These are phyloP conservation scores for Dinomys branickii DNA, from an alignment of 2,113 vertebrate genomes.

Conservation along the genomic window DNA sequence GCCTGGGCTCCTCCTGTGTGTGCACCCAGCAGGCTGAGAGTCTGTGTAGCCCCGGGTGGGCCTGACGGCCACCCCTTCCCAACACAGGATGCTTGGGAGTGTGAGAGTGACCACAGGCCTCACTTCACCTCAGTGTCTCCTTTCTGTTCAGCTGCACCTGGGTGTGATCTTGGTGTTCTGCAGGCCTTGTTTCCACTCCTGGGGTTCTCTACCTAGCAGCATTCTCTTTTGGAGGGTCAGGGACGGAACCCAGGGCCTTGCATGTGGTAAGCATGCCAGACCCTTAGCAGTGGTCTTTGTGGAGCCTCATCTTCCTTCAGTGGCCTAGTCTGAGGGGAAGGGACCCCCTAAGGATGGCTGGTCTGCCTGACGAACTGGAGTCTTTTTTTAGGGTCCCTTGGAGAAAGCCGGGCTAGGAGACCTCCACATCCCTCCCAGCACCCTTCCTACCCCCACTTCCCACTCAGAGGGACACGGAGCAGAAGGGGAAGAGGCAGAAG, in stretches of 20 bases:
- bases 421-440: background rate
- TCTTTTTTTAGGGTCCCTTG: background rate
- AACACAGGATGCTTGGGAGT: accelerated
- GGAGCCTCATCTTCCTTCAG: background rate
- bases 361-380: background rate
- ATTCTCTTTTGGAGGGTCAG: background rate
- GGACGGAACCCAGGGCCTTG: background rate
- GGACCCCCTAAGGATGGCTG: background rate
- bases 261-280: background rate
- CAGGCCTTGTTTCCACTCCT: background rate
- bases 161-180: background rate
- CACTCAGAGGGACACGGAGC: background rate
- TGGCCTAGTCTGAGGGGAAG: background rate
- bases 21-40: background rate
- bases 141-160: background rate
- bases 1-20: background rate
- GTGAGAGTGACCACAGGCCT: background rate
- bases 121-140: background rate
- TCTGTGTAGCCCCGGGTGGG: background rate
- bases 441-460: background rate
- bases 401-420: background rate
- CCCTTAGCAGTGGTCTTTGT: background rate
- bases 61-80: accelerated
- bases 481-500: background rate
- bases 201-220: background rate